Percentiles rank a stretch among this genome's conserved stretches.
Evolutionary conservation across 2,888 invertebrate species (phyloP).

Genomic region (Tolmerus cingulatus): DNA sequence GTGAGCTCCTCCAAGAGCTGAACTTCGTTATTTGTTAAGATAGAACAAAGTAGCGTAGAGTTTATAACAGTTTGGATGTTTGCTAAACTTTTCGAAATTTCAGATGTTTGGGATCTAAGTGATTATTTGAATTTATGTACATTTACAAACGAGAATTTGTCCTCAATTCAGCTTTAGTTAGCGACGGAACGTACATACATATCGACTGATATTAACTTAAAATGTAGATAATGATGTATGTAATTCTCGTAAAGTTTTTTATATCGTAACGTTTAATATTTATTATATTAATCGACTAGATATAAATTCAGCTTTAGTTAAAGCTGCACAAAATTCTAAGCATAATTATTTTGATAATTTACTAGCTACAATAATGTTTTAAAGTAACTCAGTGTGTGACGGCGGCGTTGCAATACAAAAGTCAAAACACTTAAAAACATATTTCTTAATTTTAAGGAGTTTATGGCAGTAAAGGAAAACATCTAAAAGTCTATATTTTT

Average conservation of each 20-base stretch:
- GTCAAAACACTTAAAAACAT: background rate
- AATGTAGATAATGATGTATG: background rate
- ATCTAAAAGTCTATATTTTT: background rate
- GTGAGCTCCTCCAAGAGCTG: background rate
- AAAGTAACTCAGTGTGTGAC: background rate
- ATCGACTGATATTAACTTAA: background rate
- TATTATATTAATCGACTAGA: background rate
- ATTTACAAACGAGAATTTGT: background rate
- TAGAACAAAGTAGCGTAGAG: background rate
- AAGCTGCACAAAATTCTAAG: too few species aligned
- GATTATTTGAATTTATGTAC: background rate
- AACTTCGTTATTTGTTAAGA: background rate
- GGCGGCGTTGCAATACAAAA: too few species aligned
- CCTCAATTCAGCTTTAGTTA: background rate
- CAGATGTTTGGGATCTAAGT: background rate
- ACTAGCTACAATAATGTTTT: too few species aligned
- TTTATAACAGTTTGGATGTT: background rate
- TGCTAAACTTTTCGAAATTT: background rate
- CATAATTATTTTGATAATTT: too few species aligned
- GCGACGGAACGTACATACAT: background rate
- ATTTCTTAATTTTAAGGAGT: background rate
- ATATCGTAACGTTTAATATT: background rate
- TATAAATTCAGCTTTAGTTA: background rate
- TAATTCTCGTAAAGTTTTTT: background rate
- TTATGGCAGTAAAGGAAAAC: background rate